Percentiles rank a stretch among this genome's conserved stretches.
Conservation (phyloP, 2,888 invertebrate species). For the Sialis lutaria region DNA sequence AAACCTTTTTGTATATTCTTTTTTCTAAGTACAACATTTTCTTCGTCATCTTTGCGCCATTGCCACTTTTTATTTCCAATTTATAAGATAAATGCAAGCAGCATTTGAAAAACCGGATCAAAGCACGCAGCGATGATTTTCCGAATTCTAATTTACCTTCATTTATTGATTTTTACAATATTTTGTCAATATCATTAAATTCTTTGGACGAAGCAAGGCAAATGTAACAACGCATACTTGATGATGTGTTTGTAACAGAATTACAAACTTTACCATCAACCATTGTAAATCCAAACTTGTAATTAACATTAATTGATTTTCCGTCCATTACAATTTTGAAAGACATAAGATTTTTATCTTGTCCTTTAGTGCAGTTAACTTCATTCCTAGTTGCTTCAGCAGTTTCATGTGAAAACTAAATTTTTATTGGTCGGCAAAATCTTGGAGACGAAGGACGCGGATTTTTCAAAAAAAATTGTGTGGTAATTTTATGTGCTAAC, state of each 20-base stretch:
- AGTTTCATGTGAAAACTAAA: too few relatives aligned
- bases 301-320: too few relatives aligned
- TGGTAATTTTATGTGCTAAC: too few relatives aligned
- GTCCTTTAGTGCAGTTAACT: too few relatives aligned
- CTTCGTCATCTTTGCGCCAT: slow-evolving; percentile 12
- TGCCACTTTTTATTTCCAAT: slow-evolving; percentile 17
- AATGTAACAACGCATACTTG: not conserved
- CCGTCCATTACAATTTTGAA: too few relatives aligned
- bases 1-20: slow-evolving; percentile 9
- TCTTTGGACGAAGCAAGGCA: not conserved
- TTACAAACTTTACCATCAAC: too few relatives aligned
- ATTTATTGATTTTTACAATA: slow-evolving; percentile 3
- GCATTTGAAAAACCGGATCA: slow-evolving; percentile 17
- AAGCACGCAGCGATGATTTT: slow-evolving; percentile 15
- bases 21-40: not conserved
- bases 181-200: slow-evolving; percentile 4
- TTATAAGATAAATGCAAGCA: slow-evolving; percentile 16
- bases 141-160: slow-evolving; percentile 10
- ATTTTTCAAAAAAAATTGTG: too few relatives aligned
- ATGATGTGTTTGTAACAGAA: not conserved
- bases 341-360: too few relatives aligned
- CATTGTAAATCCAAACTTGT: too few relatives aligned
- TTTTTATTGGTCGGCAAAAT: too few relatives aligned
- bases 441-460: too few relatives aligned
- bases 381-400: too few relatives aligned